Conservation (phyloP, 2,113 vertebrate species). For the Tretioscincus oriximinensis region DNA sequence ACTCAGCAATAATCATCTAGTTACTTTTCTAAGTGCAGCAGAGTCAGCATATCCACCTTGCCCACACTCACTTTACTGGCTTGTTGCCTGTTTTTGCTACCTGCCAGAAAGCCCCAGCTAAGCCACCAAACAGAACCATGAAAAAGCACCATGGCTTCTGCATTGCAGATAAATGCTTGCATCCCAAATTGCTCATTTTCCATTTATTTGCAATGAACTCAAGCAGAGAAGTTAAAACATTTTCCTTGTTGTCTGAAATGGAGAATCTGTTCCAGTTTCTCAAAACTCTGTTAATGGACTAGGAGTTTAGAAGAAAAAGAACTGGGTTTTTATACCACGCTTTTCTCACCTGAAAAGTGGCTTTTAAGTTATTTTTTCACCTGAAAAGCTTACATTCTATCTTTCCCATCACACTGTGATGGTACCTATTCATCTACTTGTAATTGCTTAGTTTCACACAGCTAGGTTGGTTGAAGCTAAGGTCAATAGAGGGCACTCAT, state of each 20-base stretch:
- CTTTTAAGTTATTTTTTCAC: neutral
- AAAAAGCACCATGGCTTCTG: slow-evolving; percentile 2
- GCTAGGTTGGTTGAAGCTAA: no score
- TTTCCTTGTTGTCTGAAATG: neutral
- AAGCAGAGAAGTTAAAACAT: slow-evolving; percentile 1
- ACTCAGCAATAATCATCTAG: slow-evolving; percentile 2
- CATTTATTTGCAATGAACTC: slow-evolving; percentile 4
- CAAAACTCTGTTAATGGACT: neutral
- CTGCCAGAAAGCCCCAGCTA: slow-evolving; percentile 8
- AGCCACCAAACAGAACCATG: slow-evolving; percentile 2
- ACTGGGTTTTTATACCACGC: no score
- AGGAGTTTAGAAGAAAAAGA: neutral
- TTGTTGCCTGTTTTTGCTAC: neutral
- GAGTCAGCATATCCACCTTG: neutral
- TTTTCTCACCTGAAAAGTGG: no score
- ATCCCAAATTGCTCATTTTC: slow-evolving; percentile 9
- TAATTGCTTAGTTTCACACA: no score
- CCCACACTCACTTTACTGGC: neutral
- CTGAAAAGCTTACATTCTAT: neutral
- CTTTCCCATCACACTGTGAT: no score
- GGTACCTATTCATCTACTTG: no score
- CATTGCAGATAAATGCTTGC: neutral
- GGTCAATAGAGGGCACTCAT: no score
- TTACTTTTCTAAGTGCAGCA: neutral
- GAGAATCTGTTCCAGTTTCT: neutral